These are phyloP conservation scores for Alfaro cultratus DNA, from an alignment of 2,797 vertebrate genomes.

Conservation along the genomic window DNA sequence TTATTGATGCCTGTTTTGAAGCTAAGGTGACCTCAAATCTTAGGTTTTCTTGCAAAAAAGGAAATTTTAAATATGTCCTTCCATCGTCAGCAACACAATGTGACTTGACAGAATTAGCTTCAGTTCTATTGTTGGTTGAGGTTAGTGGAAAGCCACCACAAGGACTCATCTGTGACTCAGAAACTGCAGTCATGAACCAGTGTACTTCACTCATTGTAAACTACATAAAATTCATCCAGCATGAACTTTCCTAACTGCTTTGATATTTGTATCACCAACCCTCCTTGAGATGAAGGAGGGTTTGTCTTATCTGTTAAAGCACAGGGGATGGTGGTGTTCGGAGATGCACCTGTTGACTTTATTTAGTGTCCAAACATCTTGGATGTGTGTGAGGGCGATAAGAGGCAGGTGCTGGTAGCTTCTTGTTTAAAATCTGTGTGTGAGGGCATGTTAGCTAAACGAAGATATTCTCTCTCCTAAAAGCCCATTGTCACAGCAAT, in stretches of 20 bases:
- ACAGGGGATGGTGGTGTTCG: conserved; percentile 25
- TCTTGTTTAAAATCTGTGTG: conserved; percentile 32
- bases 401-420: conserved; percentile 59
- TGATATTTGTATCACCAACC: conserved; percentile 47
- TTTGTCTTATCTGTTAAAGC: conserved; percentile 35
- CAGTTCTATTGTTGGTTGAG: conserved; percentile 9
- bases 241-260: conserved; percentile 2
- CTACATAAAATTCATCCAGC: conserved; percentile 29
- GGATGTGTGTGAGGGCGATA: conserved; percentile 59
- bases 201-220: conserved; percentile 14
- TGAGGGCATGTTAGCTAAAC: conserved; percentile 20
- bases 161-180: conserved; percentile 47
- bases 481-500: conserved; percentile 55
- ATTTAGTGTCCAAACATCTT: conserved; percentile 72
- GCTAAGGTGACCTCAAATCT: not conserved
- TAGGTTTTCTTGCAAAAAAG: not conserved
- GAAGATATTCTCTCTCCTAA: conserved; percentile 54
- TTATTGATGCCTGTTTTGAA: not conserved
- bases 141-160: conserved; percentile 52
- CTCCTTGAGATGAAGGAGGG: conserved; percentile 13
- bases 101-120: conserved; percentile 46
- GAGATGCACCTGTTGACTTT: conserved; percentile 50
- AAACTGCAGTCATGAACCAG: conserved; percentile 22
- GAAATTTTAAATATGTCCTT: conserved; percentile 39
- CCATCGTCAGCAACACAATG: conserved; percentile 21